Evolutionary conservation across 2,888 invertebrate species (phyloP).

Genomic region (Drosophila dives): DNA sequence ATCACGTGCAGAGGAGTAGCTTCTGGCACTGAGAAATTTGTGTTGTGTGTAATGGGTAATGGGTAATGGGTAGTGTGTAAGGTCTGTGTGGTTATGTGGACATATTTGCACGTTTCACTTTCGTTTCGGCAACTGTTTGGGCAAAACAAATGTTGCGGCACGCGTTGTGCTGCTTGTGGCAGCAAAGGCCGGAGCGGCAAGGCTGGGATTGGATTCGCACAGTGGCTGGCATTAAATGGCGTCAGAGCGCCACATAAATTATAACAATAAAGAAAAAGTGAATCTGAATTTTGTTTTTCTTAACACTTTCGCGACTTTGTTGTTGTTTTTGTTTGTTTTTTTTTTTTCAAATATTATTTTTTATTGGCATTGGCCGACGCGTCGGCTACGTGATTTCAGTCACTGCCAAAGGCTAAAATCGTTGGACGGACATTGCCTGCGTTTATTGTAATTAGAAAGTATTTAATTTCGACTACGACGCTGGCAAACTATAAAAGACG

Average conservation of each 20-base stretch:
- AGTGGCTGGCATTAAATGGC: constrained; percentile 44
- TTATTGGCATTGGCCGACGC: constrained; percentile 67
- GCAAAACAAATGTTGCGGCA: constrained; percentile 38
- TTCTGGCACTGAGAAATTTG: constrained; percentile 49
- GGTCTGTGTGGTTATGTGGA: constrained; percentile 33
- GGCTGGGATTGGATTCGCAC: constrained; percentile 18
- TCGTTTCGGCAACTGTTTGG: constrained; percentile 45
- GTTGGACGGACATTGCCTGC: constrained; percentile 60
- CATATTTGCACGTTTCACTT: constrained; percentile 73
- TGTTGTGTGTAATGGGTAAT: constrained; percentile 15
- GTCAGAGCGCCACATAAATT: constrained; percentile 52
- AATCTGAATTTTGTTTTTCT: constrained; percentile 67
- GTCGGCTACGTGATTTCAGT: constrained; percentile 73
- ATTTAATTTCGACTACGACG: constrained; percentile 76
- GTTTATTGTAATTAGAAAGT: constrained; percentile 81
- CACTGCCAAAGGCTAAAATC: constrained; percentile 65
- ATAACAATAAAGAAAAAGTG: constrained; percentile 77
- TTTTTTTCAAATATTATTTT: constrained; percentile 2
- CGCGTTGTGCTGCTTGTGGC: constrained; percentile 40
- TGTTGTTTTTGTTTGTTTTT: constrained; percentile 14
- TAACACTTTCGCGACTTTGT: constrained; percentile 73
- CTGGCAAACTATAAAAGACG: constrained; percentile 35
- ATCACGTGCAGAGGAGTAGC: constrained; percentile 53
- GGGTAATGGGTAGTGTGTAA: constrained; percentile 20
- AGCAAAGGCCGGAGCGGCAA: background rate